These are phyloP conservation scores for Phylloscopus trochilus DNA, from an alignment of 2,113 vertebrate genomes.

Conservation along the genomic window DNA sequence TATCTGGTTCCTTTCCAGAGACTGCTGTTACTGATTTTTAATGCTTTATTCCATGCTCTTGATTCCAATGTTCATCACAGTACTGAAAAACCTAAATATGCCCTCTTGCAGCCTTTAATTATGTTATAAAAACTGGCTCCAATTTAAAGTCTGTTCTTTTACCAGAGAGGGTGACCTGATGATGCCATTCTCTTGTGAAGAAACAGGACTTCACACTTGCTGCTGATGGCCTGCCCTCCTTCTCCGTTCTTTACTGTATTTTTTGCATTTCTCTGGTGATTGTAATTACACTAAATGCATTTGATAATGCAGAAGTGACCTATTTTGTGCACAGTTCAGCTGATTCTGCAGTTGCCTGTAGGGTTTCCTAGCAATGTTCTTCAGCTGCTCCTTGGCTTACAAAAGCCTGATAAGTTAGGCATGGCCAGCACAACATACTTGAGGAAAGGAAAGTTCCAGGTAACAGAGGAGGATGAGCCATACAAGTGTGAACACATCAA, in stretches of 20 bases:
- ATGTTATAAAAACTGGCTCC: neutral
- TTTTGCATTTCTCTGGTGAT: conserved; percentile 11
- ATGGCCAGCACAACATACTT: neutral
- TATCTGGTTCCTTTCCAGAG: neutral
- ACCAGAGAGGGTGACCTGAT: neutral
- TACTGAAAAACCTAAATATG: neutral
- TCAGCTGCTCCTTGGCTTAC: neutral
- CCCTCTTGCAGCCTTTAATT: neutral
- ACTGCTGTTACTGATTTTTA: neutral
- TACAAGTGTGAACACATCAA: neutral
- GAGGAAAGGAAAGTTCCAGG: neutral
- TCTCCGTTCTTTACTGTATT: neutral
- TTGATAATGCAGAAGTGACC: conserved; percentile 26
- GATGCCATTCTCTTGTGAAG: neutral
- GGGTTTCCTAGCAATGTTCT: neutral
- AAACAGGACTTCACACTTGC: neutral
- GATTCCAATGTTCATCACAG: neutral
- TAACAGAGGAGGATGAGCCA: neutral
- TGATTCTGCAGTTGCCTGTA: conserved; percentile 13
- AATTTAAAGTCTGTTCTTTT: neutral
- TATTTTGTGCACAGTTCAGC: conserved; percentile 46
- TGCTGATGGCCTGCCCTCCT: neutral
- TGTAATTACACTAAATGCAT: conserved; percentile 30
- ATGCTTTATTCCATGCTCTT: neutral
- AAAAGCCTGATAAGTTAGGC: neutral